phyloP scores from a whole-genome alignment of 2,113 vertebrate species.

The Odontesthes bonariensis region DNA sequence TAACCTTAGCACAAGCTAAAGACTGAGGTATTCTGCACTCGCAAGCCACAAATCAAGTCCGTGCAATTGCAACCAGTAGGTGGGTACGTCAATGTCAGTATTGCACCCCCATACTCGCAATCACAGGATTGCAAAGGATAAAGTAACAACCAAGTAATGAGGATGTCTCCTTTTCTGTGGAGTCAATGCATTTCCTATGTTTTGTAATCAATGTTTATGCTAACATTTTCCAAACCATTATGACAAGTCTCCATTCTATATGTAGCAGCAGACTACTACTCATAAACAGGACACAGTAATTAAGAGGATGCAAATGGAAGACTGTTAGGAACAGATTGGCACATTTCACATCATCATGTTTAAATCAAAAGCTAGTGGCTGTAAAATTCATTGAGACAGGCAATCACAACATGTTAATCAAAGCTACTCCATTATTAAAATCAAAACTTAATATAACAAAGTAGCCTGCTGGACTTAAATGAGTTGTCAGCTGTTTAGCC shows the following conservation, averaged over 20 bases:
- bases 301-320: too few species aligned
- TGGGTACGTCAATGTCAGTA: too few species aligned
- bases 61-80: too few species aligned
- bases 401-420: neutral
- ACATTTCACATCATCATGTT: neutral
- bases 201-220: too few species aligned
- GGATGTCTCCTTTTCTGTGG: neutral
- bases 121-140: neutral
- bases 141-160: neutral
- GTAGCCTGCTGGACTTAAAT: conserved; percentile 5
- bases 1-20: neutral
- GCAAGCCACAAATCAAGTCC: too few species aligned
- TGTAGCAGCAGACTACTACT: too few species aligned
- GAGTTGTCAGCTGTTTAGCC: neutral
- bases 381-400: neutral
- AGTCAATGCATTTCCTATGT: neutral
- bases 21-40: too few species aligned
- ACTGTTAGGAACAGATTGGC: too few species aligned
- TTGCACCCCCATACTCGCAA: too few species aligned
- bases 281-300: too few species aligned
- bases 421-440: neutral
- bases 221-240: too few species aligned
- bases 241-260: too few species aligned
- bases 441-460: neutral
- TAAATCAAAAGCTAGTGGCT: neutral